Conservation (phyloP, 2,797 vertebrate genomes). For the Chromis chromis region DNA sequence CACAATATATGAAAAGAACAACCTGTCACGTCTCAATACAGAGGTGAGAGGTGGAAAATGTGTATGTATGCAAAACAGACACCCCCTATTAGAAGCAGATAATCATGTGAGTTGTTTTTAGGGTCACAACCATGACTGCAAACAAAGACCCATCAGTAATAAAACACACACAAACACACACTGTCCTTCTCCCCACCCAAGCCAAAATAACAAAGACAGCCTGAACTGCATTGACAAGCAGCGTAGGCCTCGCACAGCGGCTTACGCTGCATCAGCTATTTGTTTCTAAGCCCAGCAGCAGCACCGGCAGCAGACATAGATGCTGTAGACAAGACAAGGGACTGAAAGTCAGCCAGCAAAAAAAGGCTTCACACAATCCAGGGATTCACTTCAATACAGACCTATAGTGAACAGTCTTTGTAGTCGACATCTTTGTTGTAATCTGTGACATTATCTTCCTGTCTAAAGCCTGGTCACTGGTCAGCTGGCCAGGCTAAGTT, state of each 20-base stretch:
- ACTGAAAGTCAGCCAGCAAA: conserved; percentile 29
- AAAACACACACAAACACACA: conserved; percentile 7
- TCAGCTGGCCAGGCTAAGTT: conserved; percentile 4
- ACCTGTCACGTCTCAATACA: conserved; percentile 11
- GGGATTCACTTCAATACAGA: conserved; percentile 36
- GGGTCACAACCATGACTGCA: conserved; percentile 44
- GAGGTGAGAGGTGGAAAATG: conserved; percentile 33
- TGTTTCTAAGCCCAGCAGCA: conserved; percentile 54
- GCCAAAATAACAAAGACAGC: conserved; percentile 73
- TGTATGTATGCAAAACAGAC: background rate
- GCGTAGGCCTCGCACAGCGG: conserved; percentile 33
- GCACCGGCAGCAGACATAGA: conserved; percentile 42
- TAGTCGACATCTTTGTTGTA: conserved; percentile 47
- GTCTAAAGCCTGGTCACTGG: conserved; percentile 35
- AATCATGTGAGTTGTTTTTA: conserved; percentile 37
- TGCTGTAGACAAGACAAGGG: conserved; percentile 41
- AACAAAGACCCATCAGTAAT: conserved; percentile 17
- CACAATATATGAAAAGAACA: conserved; percentile 1
- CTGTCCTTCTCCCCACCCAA: conserved; percentile 39
- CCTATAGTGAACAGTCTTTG: conserved; percentile 39
- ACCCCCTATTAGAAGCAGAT: conserved; percentile 25
- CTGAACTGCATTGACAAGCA: conserved; percentile 54
- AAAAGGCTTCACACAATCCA: conserved; percentile 48
- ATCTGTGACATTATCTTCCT: conserved; percentile 51
- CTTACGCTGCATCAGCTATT: conserved; percentile 77